Base-by-base conservation (phyloP, 1,140 invertebrate species). In the Drosophila truncata region DNA sequence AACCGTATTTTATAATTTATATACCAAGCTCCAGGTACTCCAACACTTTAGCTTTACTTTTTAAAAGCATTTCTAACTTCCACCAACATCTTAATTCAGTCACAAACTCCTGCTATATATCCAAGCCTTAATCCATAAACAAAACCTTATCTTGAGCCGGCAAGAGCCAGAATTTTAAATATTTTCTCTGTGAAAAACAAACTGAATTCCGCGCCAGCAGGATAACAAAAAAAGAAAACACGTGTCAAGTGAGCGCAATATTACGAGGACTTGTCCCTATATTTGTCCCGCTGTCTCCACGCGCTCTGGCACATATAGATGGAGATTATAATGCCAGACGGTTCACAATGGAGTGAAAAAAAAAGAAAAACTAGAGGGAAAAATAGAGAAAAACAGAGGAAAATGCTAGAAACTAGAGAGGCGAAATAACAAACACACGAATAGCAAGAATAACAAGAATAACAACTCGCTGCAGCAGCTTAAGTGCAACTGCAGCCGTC, bases 401-500 rank as follows among this genome's bases (percentile, higher is more conserved):
- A 47, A 50, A 50, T 14, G 33, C 33, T 25, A 55, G 52, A 20
- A 37, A 55, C 52, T 55, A 55, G 44, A 65, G 55, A 29, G 29
- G 63, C 39, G 41, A 62, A 66, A 66, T 66, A 66, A 66, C 37
- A 33, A 60, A 76, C 42, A 61, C 63, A 25, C 33, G 52, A 55
- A 35, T 35, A 13, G 14, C 50, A 54, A 60, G 57, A 74, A 82
- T 71, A 54, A 35, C 50, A 54, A 60, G 63, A 74, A 82, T 72
- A 67, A 70, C 78, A 54, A 59, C 76, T 33, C 42, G 54, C 55
- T 49, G 59, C 61, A 63, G 50, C 61, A 69, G 60, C 82, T 76
- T 52, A 76, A 87, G 84, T 83, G 80, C 83, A 76, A 79, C 80
- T 83, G 76, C 80, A 55, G 52, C 52, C 20, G 52, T 82, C 63